These are phyloP conservation scores for Suillia variegata DNA, from an alignment of 2,888 invertebrate species.

Conservation along the genomic window DNA sequence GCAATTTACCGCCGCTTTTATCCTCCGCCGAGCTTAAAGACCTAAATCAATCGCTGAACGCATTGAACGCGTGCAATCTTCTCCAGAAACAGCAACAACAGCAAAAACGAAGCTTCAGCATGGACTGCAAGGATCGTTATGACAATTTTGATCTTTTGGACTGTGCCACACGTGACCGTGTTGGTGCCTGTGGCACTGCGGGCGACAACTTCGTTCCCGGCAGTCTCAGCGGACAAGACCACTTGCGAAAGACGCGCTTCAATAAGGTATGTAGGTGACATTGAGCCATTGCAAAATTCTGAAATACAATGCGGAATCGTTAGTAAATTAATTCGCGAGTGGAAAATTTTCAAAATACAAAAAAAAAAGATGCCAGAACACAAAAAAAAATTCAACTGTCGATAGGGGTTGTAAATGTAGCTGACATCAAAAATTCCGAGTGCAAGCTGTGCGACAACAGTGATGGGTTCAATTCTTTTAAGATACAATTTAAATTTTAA, in stretches of 20 bases:
- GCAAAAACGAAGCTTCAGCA: constrained; percentile 26
- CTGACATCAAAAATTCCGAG: too few relatives aligned
- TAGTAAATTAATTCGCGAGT: constrained; percentile 17
- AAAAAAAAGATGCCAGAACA: not conserved
- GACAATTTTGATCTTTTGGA: constrained; percentile 18
- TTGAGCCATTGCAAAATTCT: not conserved
- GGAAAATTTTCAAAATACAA: constrained; percentile 41
- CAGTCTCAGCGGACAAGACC: constrained; percentile 50
- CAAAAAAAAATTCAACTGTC: too few relatives aligned
- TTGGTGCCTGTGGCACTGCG: constrained; percentile 50
- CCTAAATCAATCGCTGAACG: constrained; percentile 30
- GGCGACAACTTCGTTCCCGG: constrained; percentile 55
- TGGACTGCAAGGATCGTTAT: constrained; percentile 15
- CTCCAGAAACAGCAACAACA: not conserved
- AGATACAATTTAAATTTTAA: too few relatives aligned
- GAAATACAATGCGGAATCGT: too few relatives aligned
- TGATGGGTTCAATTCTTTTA: too few relatives aligned
- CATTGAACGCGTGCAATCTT: constrained; percentile 15
- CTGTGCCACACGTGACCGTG: constrained; percentile 45
- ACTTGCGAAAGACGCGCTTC: constrained; percentile 50
- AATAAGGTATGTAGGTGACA: constrained; percentile 58
- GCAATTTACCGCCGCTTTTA: constrained; percentile 28
- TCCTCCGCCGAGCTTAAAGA: constrained; percentile 30
- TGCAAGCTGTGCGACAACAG: too few relatives aligned
- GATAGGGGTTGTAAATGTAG: constrained; percentile 5